Evolutionary conservation across 2,113 vertebrate genomes (phyloP).

Genomic region (Okapia johnstoni): DNA sequence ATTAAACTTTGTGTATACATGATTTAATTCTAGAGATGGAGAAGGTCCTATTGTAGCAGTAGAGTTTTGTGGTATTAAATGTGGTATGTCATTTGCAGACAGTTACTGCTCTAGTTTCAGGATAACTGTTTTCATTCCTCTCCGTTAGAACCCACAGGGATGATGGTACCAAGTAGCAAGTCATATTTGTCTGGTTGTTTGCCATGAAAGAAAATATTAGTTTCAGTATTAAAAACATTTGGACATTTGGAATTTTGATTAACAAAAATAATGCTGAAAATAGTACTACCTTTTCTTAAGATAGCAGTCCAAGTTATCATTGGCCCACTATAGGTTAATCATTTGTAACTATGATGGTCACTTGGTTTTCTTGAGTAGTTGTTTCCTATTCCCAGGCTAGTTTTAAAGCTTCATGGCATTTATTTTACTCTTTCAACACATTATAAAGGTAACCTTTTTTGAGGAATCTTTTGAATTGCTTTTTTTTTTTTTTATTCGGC

Average conservation of each 20-base stretch:
- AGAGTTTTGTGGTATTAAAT: not conserved
- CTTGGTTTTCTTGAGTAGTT: not conserved
- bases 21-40: not conserved
- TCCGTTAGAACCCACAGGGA: not conserved
- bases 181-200: not conserved
- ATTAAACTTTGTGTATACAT: not conserved
- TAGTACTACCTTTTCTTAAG: not conserved
- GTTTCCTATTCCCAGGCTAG: not conserved
- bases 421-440: not conserved
- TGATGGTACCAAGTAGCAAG: not conserved
- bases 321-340: not conserved
- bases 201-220: not conserved
- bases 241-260: not conserved
- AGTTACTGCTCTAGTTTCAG: not conserved
- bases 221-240: not conserved
- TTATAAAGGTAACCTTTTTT: not conserved
- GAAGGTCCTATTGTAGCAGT: not conserved
- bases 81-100: not conserved
- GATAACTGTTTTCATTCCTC: not conserved
- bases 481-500: not conserved
- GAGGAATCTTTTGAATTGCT: not conserved
- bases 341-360: not conserved
- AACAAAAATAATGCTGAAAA: not conserved
- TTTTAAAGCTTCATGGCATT: not conserved
- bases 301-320: not conserved